Evolutionary conservation across 2,888 invertebrate genomes (phyloP).

Genomic region (Lasioglossum malachurum): DNA sequence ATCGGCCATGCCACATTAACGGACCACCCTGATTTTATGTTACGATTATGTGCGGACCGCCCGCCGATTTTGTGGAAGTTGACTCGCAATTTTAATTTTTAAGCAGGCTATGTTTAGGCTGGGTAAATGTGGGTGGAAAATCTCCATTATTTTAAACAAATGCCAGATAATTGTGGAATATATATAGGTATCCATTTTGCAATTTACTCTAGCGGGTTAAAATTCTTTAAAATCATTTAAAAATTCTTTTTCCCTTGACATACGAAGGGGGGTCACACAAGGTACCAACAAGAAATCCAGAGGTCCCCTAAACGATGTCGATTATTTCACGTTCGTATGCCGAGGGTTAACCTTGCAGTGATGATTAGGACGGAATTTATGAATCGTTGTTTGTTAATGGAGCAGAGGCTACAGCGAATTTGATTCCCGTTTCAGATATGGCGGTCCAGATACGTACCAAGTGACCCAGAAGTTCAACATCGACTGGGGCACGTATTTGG

Average conservation of each 20-base stretch:
- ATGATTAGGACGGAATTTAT: neutral
- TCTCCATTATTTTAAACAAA: neutral
- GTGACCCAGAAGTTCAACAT: constrained; percentile 93
- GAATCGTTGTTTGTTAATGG: neutral
- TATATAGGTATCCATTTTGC: no score
- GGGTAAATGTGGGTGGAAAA: neutral
- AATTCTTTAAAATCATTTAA: no score
- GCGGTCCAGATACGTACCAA: constrained; percentile 95
- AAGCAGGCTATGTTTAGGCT: neutral
- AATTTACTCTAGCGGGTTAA: no score
- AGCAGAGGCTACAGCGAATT: neutral
- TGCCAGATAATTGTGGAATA: no score
- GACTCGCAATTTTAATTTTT: neutral
- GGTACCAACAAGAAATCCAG: no score
- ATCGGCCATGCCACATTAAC: neutral
- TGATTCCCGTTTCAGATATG: constrained; percentile 88
- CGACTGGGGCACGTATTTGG: constrained; percentile 95
- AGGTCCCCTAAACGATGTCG: no score
- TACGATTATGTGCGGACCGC: neutral
- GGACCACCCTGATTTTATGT: neutral
- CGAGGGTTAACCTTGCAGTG: neutral
- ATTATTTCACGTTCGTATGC: neutral
- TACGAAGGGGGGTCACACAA: no score
- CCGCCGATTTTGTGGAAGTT: neutral
- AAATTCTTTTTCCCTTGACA: no score